Evolutionary conservation across 2,113 vertebrate species (phyloP).

Genomic region (Alethe castanea): DNA sequence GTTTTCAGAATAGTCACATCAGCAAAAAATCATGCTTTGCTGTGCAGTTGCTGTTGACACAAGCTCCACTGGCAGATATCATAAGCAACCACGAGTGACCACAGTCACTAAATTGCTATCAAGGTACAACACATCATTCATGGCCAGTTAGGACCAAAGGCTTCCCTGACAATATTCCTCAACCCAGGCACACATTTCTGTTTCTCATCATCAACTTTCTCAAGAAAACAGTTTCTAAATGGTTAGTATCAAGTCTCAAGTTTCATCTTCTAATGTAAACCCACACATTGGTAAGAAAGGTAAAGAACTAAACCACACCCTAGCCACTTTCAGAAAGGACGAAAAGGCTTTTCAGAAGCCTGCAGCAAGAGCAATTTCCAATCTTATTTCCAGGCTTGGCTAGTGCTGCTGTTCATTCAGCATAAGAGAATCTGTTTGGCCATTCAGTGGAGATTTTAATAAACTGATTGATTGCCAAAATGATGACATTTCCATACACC

Average conservation of each 20-base stretch:
- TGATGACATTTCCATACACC: slow-evolving; percentile 65
- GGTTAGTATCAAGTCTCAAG: not conserved
- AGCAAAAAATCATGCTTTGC: not conserved
- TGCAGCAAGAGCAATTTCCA: slow-evolving; percentile 2
- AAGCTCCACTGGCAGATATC: not conserved
- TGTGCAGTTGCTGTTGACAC: not conserved
- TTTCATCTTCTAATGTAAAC: not conserved
- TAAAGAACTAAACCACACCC: slow-evolving; percentile 10
- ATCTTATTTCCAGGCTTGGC: not conserved
- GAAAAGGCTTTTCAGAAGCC: not conserved
- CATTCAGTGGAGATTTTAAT: slow-evolving; percentile 18
- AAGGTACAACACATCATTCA: not conserved
- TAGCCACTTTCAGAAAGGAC: not conserved
- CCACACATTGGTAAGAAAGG: not conserved
- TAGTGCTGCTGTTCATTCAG: slow-evolving; percentile 25
- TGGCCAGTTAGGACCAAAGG: not conserved
- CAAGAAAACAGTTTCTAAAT: not conserved
- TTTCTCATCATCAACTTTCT: not conserved
- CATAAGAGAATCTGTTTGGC: slow-evolving; percentile 44
- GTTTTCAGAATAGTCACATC: not conserved
- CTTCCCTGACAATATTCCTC: not conserved
- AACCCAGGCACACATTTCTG: not conserved
- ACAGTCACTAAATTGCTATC: not conserved
- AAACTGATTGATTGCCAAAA: slow-evolving; percentile 68
- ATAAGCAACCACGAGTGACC: not conserved